phyloP scores from a whole-genome alignment of 2,113 vertebrate species.

The Larimichthys polyactis region DNA sequence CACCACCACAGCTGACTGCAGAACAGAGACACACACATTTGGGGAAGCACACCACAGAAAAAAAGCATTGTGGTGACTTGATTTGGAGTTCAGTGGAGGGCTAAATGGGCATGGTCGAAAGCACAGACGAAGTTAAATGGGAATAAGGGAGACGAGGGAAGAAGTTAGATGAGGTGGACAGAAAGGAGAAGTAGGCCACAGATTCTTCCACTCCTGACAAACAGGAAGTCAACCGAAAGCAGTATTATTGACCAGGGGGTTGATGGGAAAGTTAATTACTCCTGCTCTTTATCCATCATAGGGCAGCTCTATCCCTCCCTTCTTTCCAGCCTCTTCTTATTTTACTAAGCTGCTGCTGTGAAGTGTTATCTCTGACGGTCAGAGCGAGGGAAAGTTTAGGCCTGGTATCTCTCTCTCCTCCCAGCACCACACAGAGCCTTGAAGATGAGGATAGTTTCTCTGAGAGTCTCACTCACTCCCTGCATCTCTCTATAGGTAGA shows the following conservation, averaged over 20 bases:
- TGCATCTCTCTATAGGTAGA: constrained; percentile 49
- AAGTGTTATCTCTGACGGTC: constrained; percentile 68
- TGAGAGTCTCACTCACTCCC: constrained; percentile 27
- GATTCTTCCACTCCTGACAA: constrained; percentile 26
- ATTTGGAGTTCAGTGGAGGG: constrained; percentile 23
- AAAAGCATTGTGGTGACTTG: neutral
- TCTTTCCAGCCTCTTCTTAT: constrained; percentile 18
- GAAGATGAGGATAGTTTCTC: constrained; percentile 58
- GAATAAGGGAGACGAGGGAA: neutral
- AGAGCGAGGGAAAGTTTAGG: constrained; percentile 48
- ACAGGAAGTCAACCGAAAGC: constrained; percentile 29
- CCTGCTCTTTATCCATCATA: constrained; percentile 41
- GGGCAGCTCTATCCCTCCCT: constrained; percentile 8
- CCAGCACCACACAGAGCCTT: constrained; percentile 41
- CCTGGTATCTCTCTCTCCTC: constrained; percentile 30
- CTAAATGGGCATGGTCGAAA: constrained; percentile 25
- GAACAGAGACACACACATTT: constrained; percentile 1
- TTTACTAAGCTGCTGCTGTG: constrained; percentile 56
- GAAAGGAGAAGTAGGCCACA: constrained; percentile 32
- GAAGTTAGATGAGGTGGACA: constrained; percentile 7
- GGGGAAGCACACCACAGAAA: neutral
- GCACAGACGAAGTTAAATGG: constrained; percentile 17
- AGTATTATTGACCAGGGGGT: constrained; percentile 32
- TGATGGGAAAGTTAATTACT: constrained; percentile 65
- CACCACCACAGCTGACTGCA: neutral